Evolutionary conservation across 2,797 vertebrate species (phyloP), one percentile per base, ranked within the genome.

Genomic region (Leptodactylus fallax): DNA sequence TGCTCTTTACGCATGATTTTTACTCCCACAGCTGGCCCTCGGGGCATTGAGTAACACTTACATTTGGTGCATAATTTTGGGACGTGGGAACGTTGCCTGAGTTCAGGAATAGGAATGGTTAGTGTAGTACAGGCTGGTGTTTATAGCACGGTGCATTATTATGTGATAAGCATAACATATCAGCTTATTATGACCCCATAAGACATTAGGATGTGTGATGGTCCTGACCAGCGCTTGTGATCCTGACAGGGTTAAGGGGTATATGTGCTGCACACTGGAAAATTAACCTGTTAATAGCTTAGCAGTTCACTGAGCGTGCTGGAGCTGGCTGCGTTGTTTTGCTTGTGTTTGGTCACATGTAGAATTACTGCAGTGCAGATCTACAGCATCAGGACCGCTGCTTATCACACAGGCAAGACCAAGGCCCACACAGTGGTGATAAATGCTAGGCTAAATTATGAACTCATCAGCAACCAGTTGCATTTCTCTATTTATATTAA

Each of bases 301-400:
- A 7, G 25, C 36, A 51, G 58, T 58, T 83, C 25, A 1, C 56
- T 23, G 58, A 56, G 80, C 47, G 4, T 49, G 16, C 51, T 61
- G 56, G 72, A 74, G 81, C 14, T 13, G 23, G 27, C 61, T 71
- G 88, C 55, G 76, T 83, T 86, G 85, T 89, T 87, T 86, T 81
- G 61, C 74, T 89, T 19, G 85, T 86, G 85, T 55, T 60, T 86
- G 85, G 79, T 89, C 88, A 89, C 88, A 89, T 89, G 88, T 83
- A 69, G 61, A 89, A 83, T 79, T 89, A 76, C 88, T 89, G 88
- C 88, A 86, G 79, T 86, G 85, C 84, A 89, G 84, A 89, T 89
- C 88, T 89, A 47, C 87, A 84, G 79, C 84, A 78, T 85, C 69
- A 89, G 71, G 84, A 85, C 45, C 16, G 49, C 79, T 83, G 56